phyloP scores from a whole-genome alignment of 1,140 invertebrate genomes.

The Drosophila pruinosa region DNA sequence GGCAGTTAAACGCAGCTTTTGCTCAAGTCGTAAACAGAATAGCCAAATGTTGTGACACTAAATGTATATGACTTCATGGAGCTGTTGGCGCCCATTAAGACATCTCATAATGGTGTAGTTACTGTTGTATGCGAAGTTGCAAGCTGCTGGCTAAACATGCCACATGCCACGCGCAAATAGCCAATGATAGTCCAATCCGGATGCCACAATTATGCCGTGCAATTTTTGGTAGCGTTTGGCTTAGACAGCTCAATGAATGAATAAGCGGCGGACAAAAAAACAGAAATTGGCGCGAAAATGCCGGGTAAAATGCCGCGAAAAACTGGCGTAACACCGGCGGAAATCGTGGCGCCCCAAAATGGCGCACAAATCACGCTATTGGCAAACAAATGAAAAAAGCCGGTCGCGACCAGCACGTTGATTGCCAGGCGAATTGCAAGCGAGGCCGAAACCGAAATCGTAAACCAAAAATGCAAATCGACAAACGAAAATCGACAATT shows the following conservation, averaged over 20 bases:
- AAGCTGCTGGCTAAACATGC: slow-evolving; percentile 9
- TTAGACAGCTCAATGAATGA: slow-evolving; percentile 13
- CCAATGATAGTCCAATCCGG: slow-evolving; percentile 31
- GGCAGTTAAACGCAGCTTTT: slow-evolving; percentile 17
- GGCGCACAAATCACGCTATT: slow-evolving; percentile 54
- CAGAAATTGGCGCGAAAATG: slow-evolving; percentile 13
- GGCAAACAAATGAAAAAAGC: slow-evolving; percentile 24
- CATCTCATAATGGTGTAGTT: slow-evolving; percentile 38
- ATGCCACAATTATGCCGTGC: slow-evolving; percentile 66
- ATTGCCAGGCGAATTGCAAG: slow-evolving; percentile 22
- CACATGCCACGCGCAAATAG: slow-evolving; percentile 25
- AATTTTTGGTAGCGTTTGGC: slow-evolving; percentile 55
- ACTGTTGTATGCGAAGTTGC: neutral
- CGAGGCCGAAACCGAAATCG: slow-evolving; percentile 1
- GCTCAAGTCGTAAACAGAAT: slow-evolving; percentile 21
- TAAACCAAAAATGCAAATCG: slow-evolving; percentile 14
- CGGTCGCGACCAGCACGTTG: slow-evolving; percentile 1
- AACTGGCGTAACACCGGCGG: slow-evolving; percentile 34
- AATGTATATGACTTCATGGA: slow-evolving; percentile 47
- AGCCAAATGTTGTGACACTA: slow-evolving; percentile 55
- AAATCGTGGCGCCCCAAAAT: slow-evolving; percentile 48
- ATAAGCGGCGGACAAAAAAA: too few species aligned
- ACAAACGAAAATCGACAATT: slow-evolving; percentile 4
- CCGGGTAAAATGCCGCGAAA: slow-evolving; percentile 34
- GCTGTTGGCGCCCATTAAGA: slow-evolving; percentile 29